Evolutionary conservation across 2,888 invertebrate genomes (phyloP).

Genomic region (Clusia tigrina): DNA sequence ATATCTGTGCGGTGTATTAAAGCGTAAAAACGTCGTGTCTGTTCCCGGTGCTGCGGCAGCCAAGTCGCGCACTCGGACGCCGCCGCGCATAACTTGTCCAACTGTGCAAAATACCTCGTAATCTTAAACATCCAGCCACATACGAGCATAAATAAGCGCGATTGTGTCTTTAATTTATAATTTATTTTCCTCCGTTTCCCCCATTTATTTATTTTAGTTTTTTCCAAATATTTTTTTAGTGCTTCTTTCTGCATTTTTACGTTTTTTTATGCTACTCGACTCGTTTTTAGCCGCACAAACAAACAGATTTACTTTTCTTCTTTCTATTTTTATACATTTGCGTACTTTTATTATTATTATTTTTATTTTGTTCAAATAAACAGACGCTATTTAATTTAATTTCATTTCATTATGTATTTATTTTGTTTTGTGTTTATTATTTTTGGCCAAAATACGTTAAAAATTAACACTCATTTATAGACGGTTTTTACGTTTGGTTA

Average conservation of each 20-base stretch:
- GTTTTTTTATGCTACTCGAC: too few relatives aligned
- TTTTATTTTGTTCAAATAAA: not conserved
- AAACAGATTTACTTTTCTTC: not conserved
- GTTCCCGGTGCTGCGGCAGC: too few relatives aligned
- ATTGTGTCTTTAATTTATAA: too few relatives aligned
- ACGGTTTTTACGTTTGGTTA: not conserved
- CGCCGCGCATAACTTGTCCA: not conserved
- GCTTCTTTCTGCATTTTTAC: not conserved
- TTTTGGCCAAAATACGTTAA: slow-evolving; percentile 4
- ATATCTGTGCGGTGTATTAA: not conserved
- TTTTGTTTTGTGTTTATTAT: not conserved
- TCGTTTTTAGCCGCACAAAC: too few relatives aligned
- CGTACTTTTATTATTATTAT: not conserved
- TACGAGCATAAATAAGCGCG: too few relatives aligned
- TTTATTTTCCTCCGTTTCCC: too few relatives aligned
- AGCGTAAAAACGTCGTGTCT: too few relatives aligned
- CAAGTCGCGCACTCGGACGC: too few relatives aligned
- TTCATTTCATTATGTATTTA: not conserved
- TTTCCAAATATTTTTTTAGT: not conserved
- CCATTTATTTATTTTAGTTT: too few relatives aligned
- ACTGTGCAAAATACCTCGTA: not conserved
- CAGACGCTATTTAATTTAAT: not conserved
- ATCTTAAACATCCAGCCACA: too few relatives aligned
- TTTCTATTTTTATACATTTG: not conserved
- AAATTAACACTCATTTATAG: slow-evolving; percentile 2